Base-by-base conservation (phyloP, 30 jellyfish, hydroid and myxozoan genomes). In the Calvadosia cruxmelitensis region DNA sequence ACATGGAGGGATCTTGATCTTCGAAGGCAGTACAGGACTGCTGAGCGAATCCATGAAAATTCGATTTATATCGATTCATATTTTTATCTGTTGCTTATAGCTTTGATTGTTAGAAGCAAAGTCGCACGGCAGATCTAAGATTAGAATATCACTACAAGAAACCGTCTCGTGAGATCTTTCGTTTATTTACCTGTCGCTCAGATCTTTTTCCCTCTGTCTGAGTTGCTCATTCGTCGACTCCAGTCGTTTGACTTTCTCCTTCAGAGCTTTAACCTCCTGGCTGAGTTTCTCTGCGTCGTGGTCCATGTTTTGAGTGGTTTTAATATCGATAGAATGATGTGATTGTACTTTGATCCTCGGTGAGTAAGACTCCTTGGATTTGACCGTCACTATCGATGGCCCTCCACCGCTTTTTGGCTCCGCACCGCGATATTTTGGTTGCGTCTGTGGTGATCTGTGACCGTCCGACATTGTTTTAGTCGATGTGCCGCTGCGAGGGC, bases 131-230 rank as follows among this genome's bases (percentile, higher is more conserved):
- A n/a, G n/a, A n/a, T n/a, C n/a, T n/a, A n/a, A n/a, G n/a, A n/a
- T n/a, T n/a, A n/a, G n/a, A n/a, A n/a, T n/a, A n/a, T n/a, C n/a
- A n/a, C n/a, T n/a, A n/a, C n/a, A n/a, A n/a, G n/a, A n/a, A n/a
- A n/a, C n/a, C n/a, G n/a, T n/a, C n/a, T n/a, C n/a, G n/a, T n/a
- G n/a, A n/a, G n/a, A n/a, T n/a, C n/a, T n/a, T n/a, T n/a, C n/a
- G n/a, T n/a, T 5, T 42, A 42, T 42, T 29, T 63, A 85, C 96
- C 93, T 85, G 64, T 64, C 85, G 10, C 82, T 49, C 84, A 79
- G 50, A 13, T 85, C 96, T 61, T 72, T 79, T 29, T 85, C 96
- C 69, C 86, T 73, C 61, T 68, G 68, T 80, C 70, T 85, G 71
- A 86, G 34, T 57, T 67, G 69, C 23, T 70, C 70, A 62, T 77